Conservation (phyloP, 2,113 vertebrate species). For the Xerus inauris region DNA sequence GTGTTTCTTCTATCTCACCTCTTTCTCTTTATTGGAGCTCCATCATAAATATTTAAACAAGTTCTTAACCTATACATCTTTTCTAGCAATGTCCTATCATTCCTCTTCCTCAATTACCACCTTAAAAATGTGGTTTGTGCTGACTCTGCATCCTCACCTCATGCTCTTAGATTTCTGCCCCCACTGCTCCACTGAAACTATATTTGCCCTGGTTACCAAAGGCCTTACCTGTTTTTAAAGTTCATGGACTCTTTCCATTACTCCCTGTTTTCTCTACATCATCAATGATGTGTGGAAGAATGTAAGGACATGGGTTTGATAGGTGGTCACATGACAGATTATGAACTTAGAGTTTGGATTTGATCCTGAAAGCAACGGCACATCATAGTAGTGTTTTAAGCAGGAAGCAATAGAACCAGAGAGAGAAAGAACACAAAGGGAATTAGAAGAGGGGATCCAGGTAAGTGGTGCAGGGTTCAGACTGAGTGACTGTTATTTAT, state of each 20-base stretch:
- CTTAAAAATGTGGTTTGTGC: background rate
- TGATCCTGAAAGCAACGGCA: background rate
- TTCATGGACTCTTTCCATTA: no score
- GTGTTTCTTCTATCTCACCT: background rate
- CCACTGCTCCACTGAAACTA: background rate
- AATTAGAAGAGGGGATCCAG: background rate
- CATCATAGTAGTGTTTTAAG: background rate
- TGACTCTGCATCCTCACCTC: background rate
- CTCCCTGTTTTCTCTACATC: no score
- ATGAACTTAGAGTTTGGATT: background rate
- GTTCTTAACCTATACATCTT: background rate
- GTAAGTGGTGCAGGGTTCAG: background rate
- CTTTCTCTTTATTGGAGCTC: background rate
- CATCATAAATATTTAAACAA: background rate
- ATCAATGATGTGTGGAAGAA: background rate
- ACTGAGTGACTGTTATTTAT: background rate
- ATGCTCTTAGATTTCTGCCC: background rate
- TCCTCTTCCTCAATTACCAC: background rate
- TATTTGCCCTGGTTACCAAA: background rate
- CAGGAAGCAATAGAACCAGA: background rate
- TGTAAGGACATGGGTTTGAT: background rate
- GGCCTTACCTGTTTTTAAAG: no score
- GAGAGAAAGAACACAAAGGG: background rate
- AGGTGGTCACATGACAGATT: background rate
- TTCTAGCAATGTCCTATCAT: background rate